Percentiles rank a stretch among this genome's conserved stretches.
Conservation (phyloP, 2,797 vertebrate species). For the Cryptoblepharus egeriae region DNA sequence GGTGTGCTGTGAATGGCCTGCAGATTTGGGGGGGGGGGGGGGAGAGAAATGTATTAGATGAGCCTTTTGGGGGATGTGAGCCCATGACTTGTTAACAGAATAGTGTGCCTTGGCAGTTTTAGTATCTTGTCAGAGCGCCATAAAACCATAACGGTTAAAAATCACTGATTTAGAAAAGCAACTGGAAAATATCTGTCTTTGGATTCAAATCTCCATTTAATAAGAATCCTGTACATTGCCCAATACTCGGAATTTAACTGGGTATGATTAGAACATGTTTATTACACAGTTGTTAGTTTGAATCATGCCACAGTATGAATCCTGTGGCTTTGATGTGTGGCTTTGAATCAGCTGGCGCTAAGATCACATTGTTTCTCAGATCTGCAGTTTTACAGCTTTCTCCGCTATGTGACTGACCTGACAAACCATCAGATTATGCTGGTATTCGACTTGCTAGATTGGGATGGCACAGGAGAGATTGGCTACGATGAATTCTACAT, state of each 20-base stretch:
- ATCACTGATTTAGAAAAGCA: neutral
- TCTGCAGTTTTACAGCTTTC: conserved; percentile 70
- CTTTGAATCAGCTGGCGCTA: neutral
- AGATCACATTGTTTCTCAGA: conserved; percentile 47
- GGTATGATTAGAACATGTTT: neutral
- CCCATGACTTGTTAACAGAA: too few species aligned
- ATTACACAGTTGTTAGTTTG: neutral
- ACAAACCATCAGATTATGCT: conserved; percentile 45
- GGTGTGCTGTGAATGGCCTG: too few species aligned
- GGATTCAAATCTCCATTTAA: neutral
- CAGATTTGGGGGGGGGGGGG: too few species aligned
- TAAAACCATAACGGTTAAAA: too few species aligned
- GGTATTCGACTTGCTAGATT: conserved; percentile 68
- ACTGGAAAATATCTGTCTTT: neutral
- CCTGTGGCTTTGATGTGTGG: conserved; percentile 35
- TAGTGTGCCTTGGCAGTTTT: too few species aligned
- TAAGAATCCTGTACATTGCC: neutral
- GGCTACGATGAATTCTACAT: conserved; percentile 69
- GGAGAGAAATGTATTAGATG: too few species aligned
- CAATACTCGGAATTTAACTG: neutral
- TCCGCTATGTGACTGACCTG: conserved; percentile 51
- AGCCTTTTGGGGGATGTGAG: too few species aligned
- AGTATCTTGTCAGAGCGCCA: too few species aligned
- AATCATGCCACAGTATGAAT: conserved; percentile 24
- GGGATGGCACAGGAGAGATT: conserved; percentile 43